Base-by-base conservation (phyloP, 2,888 invertebrate genomes). In the Caenorhabditis afra region DNA sequence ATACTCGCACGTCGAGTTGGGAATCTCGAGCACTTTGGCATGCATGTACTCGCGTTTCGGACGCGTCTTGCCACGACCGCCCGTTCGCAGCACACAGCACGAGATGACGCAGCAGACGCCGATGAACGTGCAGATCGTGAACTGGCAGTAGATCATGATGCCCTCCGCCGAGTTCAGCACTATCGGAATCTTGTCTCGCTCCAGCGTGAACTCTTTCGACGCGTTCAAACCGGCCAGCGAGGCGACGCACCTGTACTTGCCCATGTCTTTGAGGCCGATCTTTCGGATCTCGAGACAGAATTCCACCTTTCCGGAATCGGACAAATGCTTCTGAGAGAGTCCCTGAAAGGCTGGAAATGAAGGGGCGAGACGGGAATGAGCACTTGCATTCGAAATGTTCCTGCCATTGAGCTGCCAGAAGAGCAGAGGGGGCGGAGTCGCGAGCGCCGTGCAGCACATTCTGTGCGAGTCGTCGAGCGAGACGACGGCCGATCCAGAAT, bases 41-140 rank as follows among this genome's bases (percentile, higher is more conserved):
- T 65, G 58, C 37, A 74, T 35, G 16, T 68, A 79, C 20, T 79
- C 68, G 4, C 74, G 50, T 3, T 66, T 50, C 35, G 73, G 73
- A 20, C 67, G 39, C 18, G 64, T 68, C 47, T 79, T 79, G 22
- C 62, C 71, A 14, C 53, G 44, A n/a, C 67, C 67, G 39, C 70
- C 70, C n/a, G 65, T 66, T 37, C 79, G 59, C 4, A 79, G 18
- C 7, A 79, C 79, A 16, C 79, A 79, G 39, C 79, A 79, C 3
- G 75, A 75, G 37, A 79, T 62, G 29, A 79, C 29, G 47, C 79
- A 79, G 37, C 79, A 79, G n/a, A 78, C 81, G 5, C 71, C 70
- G 47, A 83, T 68, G 37, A 83, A 83, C n/a, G 73, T 74, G 50
- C 83, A 81, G 29, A 83, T 74, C 8, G 77, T 78, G 45, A 83